phyloP scores from a whole-genome alignment of 2,113 vertebrate species.

The Tragelaphus buxtoni region DNA sequence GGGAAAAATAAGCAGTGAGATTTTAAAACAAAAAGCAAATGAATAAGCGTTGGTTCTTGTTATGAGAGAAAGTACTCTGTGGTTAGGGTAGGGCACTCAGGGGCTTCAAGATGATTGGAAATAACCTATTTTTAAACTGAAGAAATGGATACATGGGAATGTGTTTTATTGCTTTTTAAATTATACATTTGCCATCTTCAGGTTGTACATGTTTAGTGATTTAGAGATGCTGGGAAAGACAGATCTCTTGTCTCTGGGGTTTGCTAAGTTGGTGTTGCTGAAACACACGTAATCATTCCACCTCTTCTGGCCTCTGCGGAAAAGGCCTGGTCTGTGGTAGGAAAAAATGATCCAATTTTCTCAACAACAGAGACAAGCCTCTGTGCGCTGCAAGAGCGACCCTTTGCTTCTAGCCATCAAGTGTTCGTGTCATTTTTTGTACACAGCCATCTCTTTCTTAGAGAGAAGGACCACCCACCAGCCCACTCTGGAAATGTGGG shows the following conservation, averaged over 20 bases:
- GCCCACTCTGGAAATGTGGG: not conserved
- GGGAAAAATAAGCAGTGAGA: not conserved
- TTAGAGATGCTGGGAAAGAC: not conserved
- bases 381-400: not conserved
- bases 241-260: not conserved
- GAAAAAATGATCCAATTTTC: not conserved
- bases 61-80: not conserved
- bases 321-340: not conserved
- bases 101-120: not conserved
- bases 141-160: not conserved
- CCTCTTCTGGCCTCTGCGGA: fast-evolving
- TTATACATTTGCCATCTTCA: not conserved
- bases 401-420: not conserved
- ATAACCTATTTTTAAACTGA: not conserved
- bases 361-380: not conserved
- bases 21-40: not conserved
- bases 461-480: not conserved
- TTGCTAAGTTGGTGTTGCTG: not conserved
- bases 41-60: not conserved
- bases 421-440: not conserved
- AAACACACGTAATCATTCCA: not conserved
- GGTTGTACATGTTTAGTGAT: not conserved
- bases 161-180: not conserved
- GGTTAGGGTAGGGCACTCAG: not conserved
- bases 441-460: not conserved